phyloP scores from a whole-genome alignment of 2,888 invertebrate genomes.

The Luffia ferchaultella region DNA sequence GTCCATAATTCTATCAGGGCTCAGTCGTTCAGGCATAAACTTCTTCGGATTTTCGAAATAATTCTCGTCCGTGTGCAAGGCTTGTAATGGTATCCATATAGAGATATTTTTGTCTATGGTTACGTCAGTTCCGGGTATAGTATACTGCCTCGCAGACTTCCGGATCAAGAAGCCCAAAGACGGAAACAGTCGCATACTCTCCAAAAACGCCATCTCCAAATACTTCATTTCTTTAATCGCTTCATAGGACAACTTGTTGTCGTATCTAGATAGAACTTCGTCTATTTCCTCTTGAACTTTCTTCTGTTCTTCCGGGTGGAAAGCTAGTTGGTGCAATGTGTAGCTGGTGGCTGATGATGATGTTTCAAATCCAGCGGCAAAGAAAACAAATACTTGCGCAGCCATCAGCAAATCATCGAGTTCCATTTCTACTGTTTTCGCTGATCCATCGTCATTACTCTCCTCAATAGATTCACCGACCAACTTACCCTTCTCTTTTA shows the following conservation, averaged over 20 bases:
- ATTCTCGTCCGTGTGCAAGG: constrained; percentile 41
- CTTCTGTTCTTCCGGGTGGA: constrained; percentile 26
- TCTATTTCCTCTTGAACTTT: constrained; percentile 34
- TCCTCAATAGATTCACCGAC: constrained; percentile 40
- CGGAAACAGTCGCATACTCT: constrained; percentile 38
- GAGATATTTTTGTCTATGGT: constrained; percentile 38
- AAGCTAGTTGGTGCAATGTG: constrained; percentile 49
- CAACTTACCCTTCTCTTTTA: constrained; percentile 41
- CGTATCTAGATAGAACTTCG: constrained; percentile 23
- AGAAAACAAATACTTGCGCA: constrained; percentile 52
- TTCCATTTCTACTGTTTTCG: constrained; percentile 26
- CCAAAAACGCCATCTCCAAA: constrained; percentile 32
- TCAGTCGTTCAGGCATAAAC: constrained; percentile 44
- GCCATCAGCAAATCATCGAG: constrained; percentile 37
- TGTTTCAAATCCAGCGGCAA: constrained; percentile 61
- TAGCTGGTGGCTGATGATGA: constrained; percentile 57
- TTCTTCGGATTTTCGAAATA: constrained; percentile 40
- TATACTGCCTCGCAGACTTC: constrained; percentile 36
- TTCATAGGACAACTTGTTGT: constrained; percentile 29
- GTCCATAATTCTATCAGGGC: constrained; percentile 26
- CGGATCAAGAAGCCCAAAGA: constrained; percentile 35
- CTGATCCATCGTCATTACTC: constrained; percentile 21
- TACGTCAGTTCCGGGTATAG: constrained; percentile 39
- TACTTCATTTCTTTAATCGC: constrained; percentile 35
- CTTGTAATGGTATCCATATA: constrained; percentile 42